Evolutionary conservation across 2,888 invertebrate species (phyloP).

Genomic region (Campaea margaritaria): DNA sequence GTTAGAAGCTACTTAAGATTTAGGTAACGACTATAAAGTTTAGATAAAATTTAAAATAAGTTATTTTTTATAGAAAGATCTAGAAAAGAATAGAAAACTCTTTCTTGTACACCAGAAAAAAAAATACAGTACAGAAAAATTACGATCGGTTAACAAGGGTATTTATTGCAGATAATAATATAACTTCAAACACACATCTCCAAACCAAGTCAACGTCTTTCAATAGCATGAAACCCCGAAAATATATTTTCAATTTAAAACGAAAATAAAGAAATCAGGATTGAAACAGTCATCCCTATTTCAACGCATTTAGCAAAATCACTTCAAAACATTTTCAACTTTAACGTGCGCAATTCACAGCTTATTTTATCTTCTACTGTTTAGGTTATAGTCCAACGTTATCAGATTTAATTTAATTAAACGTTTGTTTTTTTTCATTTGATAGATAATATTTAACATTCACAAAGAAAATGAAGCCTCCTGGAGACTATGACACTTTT

Average conservation of each 20-base stretch:
- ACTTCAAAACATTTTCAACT: constrained; percentile 18
- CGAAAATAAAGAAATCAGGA: constrained; percentile 11
- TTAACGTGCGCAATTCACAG: constrained; percentile 5
- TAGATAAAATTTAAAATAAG: too few relatives aligned
- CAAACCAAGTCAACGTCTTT: not conserved
- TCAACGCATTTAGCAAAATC: constrained; percentile 4
- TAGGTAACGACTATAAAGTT: too few relatives aligned
- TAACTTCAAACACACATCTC: too few relatives aligned
- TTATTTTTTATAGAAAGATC: too few relatives aligned
- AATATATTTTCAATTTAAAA: not conserved
- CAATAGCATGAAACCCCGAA: not conserved
- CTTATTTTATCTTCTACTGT: constrained; percentile 20
- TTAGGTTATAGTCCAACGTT: constrained; percentile 12
- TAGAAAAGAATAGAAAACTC: too few relatives aligned
- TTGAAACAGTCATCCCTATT: constrained; percentile 1
- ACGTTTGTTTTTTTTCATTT: constrained; percentile 41
- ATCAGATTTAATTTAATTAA: constrained; percentile 39
- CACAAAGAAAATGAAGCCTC: constrained; percentile 40
- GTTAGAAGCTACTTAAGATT: too few relatives aligned
- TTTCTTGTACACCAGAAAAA: too few relatives aligned
- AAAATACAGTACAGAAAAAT: too few relatives aligned
- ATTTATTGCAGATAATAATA: too few relatives aligned
- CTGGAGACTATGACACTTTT: constrained; percentile 32
- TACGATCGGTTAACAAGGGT: too few relatives aligned
- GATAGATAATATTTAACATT: constrained; percentile 45